Percentiles rank a stretch among this genome's conserved stretches.
Evolutionary conservation across 1,140 invertebrate species (phyloP).

Genomic region (Berghia stephanieae): DNA sequence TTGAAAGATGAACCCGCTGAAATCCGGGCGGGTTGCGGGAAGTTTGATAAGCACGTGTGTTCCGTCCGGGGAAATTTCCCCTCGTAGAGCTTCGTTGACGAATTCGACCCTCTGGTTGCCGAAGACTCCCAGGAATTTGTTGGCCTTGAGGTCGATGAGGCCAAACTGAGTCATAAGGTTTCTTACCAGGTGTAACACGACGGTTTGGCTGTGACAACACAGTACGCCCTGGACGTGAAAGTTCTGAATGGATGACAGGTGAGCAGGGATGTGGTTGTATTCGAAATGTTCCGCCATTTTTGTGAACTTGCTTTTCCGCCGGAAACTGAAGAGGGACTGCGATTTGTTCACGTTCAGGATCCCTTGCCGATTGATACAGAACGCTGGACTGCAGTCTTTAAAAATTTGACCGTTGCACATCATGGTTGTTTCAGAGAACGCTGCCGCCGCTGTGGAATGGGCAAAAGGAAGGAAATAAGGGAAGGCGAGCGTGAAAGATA

Average conservation of each 20-base stretch:
- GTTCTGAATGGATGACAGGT: conserved; percentile 66
- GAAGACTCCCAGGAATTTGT: conserved; percentile 65
- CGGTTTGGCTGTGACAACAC: conserved; percentile 60
- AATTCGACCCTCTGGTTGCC: conserved; percentile 62
- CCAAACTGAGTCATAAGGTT: conserved; percentile 66
- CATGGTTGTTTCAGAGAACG: conserved; percentile 60
- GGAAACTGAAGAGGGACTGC: conserved; percentile 61
- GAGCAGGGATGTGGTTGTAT: conserved; percentile 67
- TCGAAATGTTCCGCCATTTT: conserved; percentile 68
- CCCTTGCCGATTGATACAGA: conserved; percentile 64
- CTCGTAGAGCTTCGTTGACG: conserved; percentile 62
- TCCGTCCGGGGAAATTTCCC: conserved; percentile 65
- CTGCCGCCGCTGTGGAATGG: conserved; percentile 60
- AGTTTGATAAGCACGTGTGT: conserved; percentile 61
- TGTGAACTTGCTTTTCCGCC: conserved; percentile 62
- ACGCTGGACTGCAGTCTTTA: conserved; percentile 65
- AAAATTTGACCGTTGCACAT: conserved; percentile 61
- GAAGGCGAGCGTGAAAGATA: neutral
- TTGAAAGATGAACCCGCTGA: conserved; percentile 55
- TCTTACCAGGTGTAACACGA: conserved; percentile 62
- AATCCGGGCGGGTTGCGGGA: conserved; percentile 43
- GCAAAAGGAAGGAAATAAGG: neutral
- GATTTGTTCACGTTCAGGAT: conserved; percentile 65
- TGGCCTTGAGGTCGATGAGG: conserved; percentile 57
- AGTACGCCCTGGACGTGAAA: conserved; percentile 66